Percentiles rank a stretch among this genome's conserved stretches.
Evolutionary conservation across 2,113 vertebrate genomes (phyloP).

Genomic region (Cyanoramphus novaezelandiae): DNA sequence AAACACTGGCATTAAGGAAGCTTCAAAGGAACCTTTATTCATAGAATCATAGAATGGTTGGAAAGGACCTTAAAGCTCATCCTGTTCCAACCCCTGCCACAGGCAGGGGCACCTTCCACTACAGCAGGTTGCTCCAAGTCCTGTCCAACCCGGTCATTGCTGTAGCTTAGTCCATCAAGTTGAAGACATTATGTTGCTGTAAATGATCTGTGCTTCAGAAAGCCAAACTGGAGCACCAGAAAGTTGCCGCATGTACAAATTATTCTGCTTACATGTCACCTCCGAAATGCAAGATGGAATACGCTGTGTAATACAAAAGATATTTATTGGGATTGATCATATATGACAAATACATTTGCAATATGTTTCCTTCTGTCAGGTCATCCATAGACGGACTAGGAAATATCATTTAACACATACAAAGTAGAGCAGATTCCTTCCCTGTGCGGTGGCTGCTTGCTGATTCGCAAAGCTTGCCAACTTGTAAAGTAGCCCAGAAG

Average conservation of each 20-base stretch:
- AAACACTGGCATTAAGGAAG: neutral
- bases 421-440: neutral
- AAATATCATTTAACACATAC: slow-evolving; percentile 8
- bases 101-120: neutral
- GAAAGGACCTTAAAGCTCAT: neutral
- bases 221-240: neutral
- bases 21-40: neutral
- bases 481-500: slow-evolving; percentile 42
- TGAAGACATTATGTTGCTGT: neutral
- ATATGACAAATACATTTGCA: slow-evolving; percentile 37
- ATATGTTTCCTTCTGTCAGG: slow-evolving; percentile 51
- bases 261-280: neutral
- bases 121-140: neutral
- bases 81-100: neutral
- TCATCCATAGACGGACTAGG: slow-evolving; percentile 24
- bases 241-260: neutral
- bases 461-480: slow-evolving; percentile 13
- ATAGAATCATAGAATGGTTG: neutral
- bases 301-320: neutral
- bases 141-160: neutral
- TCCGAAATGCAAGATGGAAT: neutral
- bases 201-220: neutral
- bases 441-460: neutral
- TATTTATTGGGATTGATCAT: neutral
- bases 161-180: neutral